Base-by-base conservation (phyloP, 2,113 vertebrate genomes). In the Melospiza georgiana region DNA sequence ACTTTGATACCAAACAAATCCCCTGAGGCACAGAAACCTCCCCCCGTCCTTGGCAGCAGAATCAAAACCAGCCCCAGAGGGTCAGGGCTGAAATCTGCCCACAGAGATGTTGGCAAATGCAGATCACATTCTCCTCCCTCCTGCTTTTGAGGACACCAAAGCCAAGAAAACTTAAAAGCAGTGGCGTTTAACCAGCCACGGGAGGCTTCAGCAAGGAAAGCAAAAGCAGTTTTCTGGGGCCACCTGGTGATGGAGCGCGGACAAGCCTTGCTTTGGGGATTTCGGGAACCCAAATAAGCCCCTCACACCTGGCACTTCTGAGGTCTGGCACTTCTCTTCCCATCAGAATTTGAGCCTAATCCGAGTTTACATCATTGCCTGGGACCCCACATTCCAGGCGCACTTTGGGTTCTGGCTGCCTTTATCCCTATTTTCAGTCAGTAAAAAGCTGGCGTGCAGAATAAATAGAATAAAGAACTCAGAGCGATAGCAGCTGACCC, bases 221-320 rank as follows among this genome's bases (percentile, higher is more conserved):
- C 46, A 68, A 84, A 94, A 84, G 44, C 82, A 73, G 87, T 49
- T 96, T 94, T 80, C 66, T 82, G 49, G 90, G 41, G 92, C 92
- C 96, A 91, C 74, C 92, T 95, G 87, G 48, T 90, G 94, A 89
- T 67, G 21, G 74, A 17, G 9, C 1, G 2, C 57, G 73, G 73
- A 85, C 49, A 68, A 67, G 20, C 19, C 24, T 63, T 28, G 30
- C 52, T 68, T 19, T 20, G 44, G 52, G 52, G 33, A 25, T 59
- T 87, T 68, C 0, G 1, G 48, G 15, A 28, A 1, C 5, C 4
- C 14, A 16, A 7, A 44, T n/a, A 1, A 63, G 18, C 19, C 48
- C 20, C 39, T 68, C 44, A 12, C 31, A 21, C 9, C 20, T 10
- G 23, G 74, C 2, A 6, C 18, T 15, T 48, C 57, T 8, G 66